These are phyloP conservation scores for Zaprionus ornatus DNA, from an alignment of 1,140 invertebrate genomes.

Conservation along the genomic window DNA sequence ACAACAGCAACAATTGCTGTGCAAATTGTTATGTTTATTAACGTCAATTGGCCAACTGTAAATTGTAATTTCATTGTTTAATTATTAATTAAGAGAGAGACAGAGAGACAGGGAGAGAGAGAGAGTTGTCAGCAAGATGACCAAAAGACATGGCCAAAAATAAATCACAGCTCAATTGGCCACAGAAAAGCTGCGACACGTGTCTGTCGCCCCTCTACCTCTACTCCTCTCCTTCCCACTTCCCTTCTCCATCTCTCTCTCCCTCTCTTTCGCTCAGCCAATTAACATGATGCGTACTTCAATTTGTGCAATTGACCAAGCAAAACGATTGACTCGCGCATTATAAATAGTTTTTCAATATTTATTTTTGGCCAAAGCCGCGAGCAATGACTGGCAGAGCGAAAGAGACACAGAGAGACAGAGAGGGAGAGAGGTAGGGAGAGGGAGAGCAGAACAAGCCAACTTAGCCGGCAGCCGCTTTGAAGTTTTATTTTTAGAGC, in stretches of 20 bases:
- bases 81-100: conserved; percentile 48
- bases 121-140: not conserved
- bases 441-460: not conserved
- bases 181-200: not conserved
- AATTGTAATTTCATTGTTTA: conserved; percentile 46
- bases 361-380: conserved; percentile 59
- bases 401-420: not conserved
- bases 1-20: conserved; percentile 43
- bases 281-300: conserved; percentile 49
- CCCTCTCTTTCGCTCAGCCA: conserved; percentile 1
- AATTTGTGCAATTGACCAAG: conserved; percentile 51
- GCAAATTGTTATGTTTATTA: conserved; percentile 57
- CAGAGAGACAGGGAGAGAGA: not conserved
- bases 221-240: not conserved
- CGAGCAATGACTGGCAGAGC: not conserved
- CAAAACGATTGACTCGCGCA: conserved; percentile 4
- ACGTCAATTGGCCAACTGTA: conserved; percentile 45
- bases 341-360: conserved; percentile 70
- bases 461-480: conserved; percentile 33
- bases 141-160: conserved; percentile 6
- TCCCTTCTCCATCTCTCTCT: not conserved
- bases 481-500: conserved; percentile 67
- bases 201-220: not conserved
- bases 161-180: conserved; percentile 18
- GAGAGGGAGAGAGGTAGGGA: not conserved